These are phyloP conservation scores for Nymphalis io DNA, from an alignment of 1,140 invertebrate species.

Conservation along the genomic window DNA sequence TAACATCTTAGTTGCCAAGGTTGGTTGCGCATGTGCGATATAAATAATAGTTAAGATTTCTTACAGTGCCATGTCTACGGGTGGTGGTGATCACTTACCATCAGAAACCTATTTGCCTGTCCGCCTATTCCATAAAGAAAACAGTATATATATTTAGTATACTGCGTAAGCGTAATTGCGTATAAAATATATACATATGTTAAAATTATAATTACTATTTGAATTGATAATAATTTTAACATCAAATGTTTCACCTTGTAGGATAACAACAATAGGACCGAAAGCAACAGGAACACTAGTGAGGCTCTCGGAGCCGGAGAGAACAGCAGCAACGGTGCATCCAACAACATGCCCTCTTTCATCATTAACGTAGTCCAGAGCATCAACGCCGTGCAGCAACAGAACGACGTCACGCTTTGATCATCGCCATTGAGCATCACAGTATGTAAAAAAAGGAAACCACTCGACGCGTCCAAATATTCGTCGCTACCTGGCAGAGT, in stretches of 20 bases:
- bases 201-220: background rate
- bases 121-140: too few species aligned
- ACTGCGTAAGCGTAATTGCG: too few species aligned
- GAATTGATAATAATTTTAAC: background rate
- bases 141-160: too few species aligned
- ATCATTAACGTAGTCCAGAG: conserved; percentile 56
- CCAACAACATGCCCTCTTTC: conserved; percentile 40
- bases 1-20: too few species aligned
- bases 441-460: background rate
- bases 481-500: background rate
- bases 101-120: too few species aligned
- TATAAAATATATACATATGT: too few species aligned
- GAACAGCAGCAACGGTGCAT: background rate
- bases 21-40: too few species aligned
- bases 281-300: conserved; percentile 50
- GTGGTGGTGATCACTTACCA: too few species aligned
- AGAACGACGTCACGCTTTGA: conserved; percentile 29
- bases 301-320: conserved; percentile 26
- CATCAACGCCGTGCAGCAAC: conserved; percentile 44
- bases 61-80: too few species aligned
- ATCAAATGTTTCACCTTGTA: background rate
- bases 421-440: background rate
- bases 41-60: too few species aligned
- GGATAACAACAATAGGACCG: conserved; percentile 36
- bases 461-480: background rate